Conservation (phyloP, 2,113 vertebrate genomes). For the Nestor notabilis region DNA sequence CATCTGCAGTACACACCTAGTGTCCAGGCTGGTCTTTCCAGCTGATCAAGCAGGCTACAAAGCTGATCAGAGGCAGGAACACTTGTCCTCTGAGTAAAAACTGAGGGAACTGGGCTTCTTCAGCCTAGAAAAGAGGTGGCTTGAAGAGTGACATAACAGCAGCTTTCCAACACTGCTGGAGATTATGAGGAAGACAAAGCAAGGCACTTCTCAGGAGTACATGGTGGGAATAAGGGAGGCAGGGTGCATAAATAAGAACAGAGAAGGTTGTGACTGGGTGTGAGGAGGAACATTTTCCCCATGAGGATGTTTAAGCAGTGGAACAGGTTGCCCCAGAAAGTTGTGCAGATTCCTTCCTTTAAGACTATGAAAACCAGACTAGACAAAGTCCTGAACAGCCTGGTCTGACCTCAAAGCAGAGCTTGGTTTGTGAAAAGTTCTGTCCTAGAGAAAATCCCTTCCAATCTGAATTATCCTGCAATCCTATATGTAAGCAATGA, state of each 20-base stretch:
- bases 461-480: background rate
- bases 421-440: background rate
- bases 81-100: background rate
- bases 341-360: background rate
- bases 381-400: background rate
- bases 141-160: background rate
- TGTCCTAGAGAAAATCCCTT: background rate
- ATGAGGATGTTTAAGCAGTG: background rate
- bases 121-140: background rate
- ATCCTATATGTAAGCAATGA: background rate
- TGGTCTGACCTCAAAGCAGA: background rate
- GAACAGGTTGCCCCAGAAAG: background rate
- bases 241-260: background rate
- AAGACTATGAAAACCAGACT: background rate
- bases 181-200: background rate
- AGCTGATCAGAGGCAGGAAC: background rate
- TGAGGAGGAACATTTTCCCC: background rate
- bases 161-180: background rate
- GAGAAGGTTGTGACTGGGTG: background rate
- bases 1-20: background rate
- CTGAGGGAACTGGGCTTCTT: background rate
- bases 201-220: rapidly evolving
- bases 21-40: background rate
- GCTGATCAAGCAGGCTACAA: background rate
- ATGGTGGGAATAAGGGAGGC: background rate